Conservation (phyloP, 2,113 vertebrate genomes). For the Jaculus jaculus region DNA sequence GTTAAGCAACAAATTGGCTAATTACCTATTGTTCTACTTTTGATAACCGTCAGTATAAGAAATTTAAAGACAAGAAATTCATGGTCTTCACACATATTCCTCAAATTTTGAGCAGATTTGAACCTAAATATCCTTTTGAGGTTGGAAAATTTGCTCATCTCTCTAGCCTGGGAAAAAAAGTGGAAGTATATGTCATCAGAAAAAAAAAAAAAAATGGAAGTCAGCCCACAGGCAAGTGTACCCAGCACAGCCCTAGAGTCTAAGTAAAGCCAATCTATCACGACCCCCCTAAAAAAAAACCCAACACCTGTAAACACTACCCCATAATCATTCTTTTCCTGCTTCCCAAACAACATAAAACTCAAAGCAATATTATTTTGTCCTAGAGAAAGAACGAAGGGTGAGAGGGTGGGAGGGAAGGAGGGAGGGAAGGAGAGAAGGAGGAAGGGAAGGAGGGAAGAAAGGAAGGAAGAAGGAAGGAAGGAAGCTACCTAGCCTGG, state of each 20-base stretch:
- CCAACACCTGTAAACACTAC: background rate
- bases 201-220: too few species aligned
- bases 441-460: too few species aligned
- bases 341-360: background rate
- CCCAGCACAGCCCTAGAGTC: background rate
- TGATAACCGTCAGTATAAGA: background rate
- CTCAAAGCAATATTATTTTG: background rate
- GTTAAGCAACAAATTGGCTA: background rate
- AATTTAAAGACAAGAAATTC: slow-evolving; percentile 7
- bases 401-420: too few species aligned
- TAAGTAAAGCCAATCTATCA: background rate
- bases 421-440: too few species aligned
- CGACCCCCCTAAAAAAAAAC: background rate
- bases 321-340: background rate
- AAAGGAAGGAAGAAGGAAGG: too few species aligned
- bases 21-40: too few species aligned
- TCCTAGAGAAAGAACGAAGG: background rate
- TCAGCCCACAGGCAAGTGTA: too few species aligned
- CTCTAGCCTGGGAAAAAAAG: slow-evolving; percentile 15
- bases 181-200: background rate
- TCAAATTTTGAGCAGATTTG: background rate
- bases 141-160: slow-evolving; percentile 49
- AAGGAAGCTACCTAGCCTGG: background rate
- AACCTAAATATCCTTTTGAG: slow-evolving; percentile 51
- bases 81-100: background rate